Percentiles rank a stretch among this genome's conserved stretches.
Evolutionary conservation across 2,888 invertebrate genomes (phyloP).

Genomic region (Stegophylla sp.): DNA sequence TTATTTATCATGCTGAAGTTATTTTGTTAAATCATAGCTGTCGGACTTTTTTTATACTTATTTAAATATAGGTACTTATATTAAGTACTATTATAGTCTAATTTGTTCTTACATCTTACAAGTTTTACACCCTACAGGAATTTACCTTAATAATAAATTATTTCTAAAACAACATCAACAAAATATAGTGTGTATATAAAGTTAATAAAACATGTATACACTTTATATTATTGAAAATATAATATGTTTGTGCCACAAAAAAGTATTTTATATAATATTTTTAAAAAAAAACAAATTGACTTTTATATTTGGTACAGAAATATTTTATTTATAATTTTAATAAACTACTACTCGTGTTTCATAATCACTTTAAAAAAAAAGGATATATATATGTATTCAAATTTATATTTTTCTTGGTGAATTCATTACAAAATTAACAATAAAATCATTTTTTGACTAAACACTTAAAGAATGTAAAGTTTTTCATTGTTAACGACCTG

Average conservation of each 20-base stretch:
- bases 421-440: not conserved
- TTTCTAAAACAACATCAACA: not conserved
- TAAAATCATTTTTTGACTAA: not conserved
- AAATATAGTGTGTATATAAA: not conserved
- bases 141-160: not conserved
- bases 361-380: not conserved
- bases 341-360: not conserved
- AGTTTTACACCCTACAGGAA: not conserved
- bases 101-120: conserved; percentile 18
- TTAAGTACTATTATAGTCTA: conserved; percentile 38
- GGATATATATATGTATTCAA: not conserved
- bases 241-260: not conserved
- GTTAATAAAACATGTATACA: not conserved
- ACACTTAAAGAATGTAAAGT: not conserved
- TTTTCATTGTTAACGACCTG: not conserved
- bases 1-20: conserved; percentile 36
- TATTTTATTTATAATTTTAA: not conserved
- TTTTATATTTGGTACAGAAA: not conserved
- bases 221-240: not conserved
- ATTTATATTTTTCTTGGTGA: not conserved
- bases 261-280: not conserved
- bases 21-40: conserved; percentile 30
- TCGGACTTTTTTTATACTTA: conserved; percentile 39
- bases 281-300: not conserved
- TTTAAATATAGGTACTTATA: conserved; percentile 42